A percentile compares a stretch with the other conserved stretches of the same genome.
Conservation (phyloP, 2,888 invertebrate species). For the Drosophila stalkeri region DNA sequence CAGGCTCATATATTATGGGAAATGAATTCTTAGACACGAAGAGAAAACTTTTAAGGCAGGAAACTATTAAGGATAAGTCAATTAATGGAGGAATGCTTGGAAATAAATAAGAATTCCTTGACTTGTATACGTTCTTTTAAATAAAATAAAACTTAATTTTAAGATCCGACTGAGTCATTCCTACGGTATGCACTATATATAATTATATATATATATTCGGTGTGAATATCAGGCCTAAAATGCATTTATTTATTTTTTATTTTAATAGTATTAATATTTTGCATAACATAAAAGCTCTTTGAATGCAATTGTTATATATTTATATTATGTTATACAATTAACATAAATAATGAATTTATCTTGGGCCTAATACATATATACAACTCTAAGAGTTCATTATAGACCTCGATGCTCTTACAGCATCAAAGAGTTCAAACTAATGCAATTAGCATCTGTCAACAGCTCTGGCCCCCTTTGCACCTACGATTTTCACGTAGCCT, state of each 20-base stretch:
- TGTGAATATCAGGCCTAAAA: background rate
- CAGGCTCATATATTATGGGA: slow-evolving; percentile 9
- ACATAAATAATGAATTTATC: background rate
- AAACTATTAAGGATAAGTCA: background rate
- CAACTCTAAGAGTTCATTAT: background rate
- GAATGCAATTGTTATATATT: too few relatives aligned
- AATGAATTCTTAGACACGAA: background rate
- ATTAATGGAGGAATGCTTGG: background rate
- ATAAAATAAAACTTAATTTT: background rate
- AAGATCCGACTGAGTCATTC: background rate
- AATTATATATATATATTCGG: background rate
- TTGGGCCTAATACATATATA: background rate
- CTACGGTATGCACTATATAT: background rate
- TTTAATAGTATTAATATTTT: background rate
- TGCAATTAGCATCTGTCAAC: slow-evolving; percentile 1
- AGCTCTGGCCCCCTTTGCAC: background rate
- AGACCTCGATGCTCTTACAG: background rate
- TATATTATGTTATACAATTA: too few relatives aligned
- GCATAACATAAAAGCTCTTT: too few relatives aligned
- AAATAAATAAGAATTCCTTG: background rate
- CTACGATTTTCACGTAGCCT: slow-evolving; percentile 11
- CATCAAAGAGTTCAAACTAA: background rate
- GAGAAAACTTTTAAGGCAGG: background rate
- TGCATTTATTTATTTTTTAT: background rate
- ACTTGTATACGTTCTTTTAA: background rate